Conservation (phyloP, 2,113 vertebrate species). For the Triplophysa siluroides region DNA sequence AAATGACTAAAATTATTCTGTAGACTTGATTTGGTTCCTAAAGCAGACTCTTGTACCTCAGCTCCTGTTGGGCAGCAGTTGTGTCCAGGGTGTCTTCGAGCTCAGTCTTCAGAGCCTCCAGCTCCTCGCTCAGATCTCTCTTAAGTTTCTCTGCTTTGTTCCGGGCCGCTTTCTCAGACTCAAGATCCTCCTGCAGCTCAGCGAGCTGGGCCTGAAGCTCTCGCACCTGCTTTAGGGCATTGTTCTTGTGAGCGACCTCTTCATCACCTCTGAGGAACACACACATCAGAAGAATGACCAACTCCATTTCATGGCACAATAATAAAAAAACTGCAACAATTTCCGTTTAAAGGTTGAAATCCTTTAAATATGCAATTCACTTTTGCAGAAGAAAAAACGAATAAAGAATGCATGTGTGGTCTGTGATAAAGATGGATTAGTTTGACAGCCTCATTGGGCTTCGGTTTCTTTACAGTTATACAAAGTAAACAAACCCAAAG, state of each 20-base stretch:
- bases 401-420: no score
- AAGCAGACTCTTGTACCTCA: conserved; percentile 76
- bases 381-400: background rate
- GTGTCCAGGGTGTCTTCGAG: conserved; percentile 97
- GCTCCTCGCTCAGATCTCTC: conserved; percentile 92
- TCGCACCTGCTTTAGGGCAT: conserved; percentile 87
- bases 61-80: conserved; percentile 95
- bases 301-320: no score
- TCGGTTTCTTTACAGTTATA: background rate
- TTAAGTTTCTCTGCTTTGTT: conserved; percentile 98
- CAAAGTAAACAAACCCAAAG: background rate
- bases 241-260: conserved; percentile 90
- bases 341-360: no score
- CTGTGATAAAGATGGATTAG: background rate
- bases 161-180: conserved; percentile 88
- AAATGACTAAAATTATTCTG: background rate
- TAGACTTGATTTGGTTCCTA: background rate
- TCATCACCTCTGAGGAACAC: conserved; percentile 83
- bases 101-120: conserved; percentile 96
- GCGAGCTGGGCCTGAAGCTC: conserved; percentile 94
- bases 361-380: no score
- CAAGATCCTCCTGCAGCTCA: conserved; percentile 94
- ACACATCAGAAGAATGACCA: conserved; percentile 13
- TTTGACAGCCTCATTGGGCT: background rate
- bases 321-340: no score